Conservation (phyloP, 2,888 invertebrate species). For the Drosophila heteroneura region DNA sequence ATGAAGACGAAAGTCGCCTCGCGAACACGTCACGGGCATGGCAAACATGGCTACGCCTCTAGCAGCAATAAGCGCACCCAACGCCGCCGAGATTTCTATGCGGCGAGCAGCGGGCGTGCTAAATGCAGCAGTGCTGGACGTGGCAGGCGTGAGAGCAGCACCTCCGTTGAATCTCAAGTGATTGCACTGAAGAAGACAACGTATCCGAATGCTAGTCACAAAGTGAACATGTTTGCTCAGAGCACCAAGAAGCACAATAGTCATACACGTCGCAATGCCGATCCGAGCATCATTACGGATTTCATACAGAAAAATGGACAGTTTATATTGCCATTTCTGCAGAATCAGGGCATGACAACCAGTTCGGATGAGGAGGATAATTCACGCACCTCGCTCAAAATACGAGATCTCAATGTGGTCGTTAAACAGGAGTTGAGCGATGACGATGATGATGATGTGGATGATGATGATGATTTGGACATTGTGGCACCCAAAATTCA, state of each 20-base stretch:
- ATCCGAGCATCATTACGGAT: conserved; percentile 82
- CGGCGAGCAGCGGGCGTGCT: conserved; percentile 77
- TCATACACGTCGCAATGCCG: conserved; percentile 77
- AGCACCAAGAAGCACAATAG: conserved; percentile 76
- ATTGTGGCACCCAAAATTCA: conserved; percentile 65
- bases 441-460: conserved; percentile 66
- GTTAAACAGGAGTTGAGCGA: conserved; percentile 81
- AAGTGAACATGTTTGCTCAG: conserved; percentile 83
- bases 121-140: conserved; percentile 60
- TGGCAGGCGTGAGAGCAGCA: conserved; percentile 88
- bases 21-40: conserved; percentile 84
- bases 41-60: conserved; percentile 70
- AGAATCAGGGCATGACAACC: conserved; percentile 85
- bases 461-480: conserved; percentile 48
- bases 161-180: conserved; percentile 93
- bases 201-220: conserved; percentile 84
- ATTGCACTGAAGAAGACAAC: conserved; percentile 85
- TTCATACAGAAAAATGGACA: conserved; percentile 84
- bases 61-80: conserved; percentile 77
- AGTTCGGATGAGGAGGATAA: conserved; percentile 85
- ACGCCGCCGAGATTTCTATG: conserved; percentile 82
- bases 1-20: conserved; percentile 91
- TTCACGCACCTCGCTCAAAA: conserved; percentile 84
- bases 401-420: conserved; percentile 85
- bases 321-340: conserved; percentile 84